Evolutionary conservation across 2,113 vertebrate species (phyloP).

Genomic region (Malurus cyaneus): DNA sequence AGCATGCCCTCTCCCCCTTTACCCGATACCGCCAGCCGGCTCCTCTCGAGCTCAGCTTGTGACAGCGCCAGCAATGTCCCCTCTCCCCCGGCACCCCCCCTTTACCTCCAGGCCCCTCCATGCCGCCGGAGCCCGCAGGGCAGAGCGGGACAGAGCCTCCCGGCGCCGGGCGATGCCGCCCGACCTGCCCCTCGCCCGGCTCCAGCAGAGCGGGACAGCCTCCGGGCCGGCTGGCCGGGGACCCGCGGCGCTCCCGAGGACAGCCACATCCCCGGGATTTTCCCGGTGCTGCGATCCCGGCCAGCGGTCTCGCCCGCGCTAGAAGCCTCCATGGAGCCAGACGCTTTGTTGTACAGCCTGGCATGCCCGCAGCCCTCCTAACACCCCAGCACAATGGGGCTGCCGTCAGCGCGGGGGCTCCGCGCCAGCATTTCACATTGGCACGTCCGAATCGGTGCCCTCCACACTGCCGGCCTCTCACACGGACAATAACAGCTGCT

Average conservation of each 20-base stretch:
- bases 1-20: not conserved
- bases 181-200: not conserved
- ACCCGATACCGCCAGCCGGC: rapidly evolving
- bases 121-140: not conserved
- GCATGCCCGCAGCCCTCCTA: not conserved
- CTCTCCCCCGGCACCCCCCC: not conserved
- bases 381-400: not conserved
- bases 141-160: not conserved
- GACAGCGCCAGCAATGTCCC: not conserved
- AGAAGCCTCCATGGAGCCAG: not conserved
- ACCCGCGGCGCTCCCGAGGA: not conserved
- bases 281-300: not conserved
- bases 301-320: not conserved
- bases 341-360: not conserved
- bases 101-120: not conserved
- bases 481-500: not conserved
- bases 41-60: not conserved
- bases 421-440: not conserved
- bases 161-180: not conserved
- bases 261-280: not conserved
- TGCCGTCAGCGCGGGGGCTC: not conserved
- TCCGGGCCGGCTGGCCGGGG: rapidly evolving
- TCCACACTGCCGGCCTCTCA: not conserved
- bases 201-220: too few relatives aligned
- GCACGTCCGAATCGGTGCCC: not conserved